Evolutionary conservation across 1,140 invertebrate species (phyloP).

Genomic region (Lasioglossum albipes): DNA sequence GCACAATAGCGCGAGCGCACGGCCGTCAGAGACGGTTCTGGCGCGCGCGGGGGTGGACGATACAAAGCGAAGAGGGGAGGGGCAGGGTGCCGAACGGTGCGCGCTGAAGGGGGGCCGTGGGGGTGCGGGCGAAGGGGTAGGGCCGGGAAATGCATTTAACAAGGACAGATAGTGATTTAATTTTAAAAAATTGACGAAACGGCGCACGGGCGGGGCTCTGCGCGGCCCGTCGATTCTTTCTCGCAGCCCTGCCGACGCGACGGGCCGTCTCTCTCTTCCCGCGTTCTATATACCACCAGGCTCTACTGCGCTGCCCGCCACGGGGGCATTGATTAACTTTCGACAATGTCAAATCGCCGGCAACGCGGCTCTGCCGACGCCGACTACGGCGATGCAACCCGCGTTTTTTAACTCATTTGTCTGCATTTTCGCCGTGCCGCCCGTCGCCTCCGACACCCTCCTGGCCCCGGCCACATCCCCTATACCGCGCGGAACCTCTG

Average conservation of each 20-base stretch:
- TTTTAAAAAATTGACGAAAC: constrained; percentile 81
- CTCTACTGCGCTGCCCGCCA: constrained; percentile 16
- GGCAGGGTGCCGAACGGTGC: neutral
- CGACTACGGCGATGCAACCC: constrained; percentile 62
- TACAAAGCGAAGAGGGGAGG: neutral
- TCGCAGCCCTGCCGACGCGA: constrained; percentile 25
- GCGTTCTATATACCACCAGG: no score
- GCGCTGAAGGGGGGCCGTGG: constrained; percentile 30
- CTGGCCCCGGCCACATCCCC: no score
- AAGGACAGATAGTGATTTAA: constrained; percentile 81
- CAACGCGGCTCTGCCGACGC: constrained; percentile 55
- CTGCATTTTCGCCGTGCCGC: constrained; percentile 60
- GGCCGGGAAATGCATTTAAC: constrained; percentile 78
- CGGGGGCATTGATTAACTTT: constrained; percentile 79
- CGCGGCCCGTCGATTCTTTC: constrained; percentile 10
- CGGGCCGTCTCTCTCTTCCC: neutral
- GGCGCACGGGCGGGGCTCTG: constrained; percentile 62
- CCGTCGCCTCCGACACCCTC: constrained; percentile 40
- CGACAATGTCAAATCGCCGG: constrained; percentile 80
- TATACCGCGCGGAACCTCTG: no score
- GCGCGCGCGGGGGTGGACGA: no score
- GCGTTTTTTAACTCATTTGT: constrained; percentile 76
- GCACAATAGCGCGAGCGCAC: constrained; percentile 46
- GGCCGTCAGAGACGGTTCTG: no score
- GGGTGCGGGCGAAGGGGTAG: constrained; percentile 25